These are phyloP conservation scores for Ailuropoda melanoleuca DNA, from an alignment of 2,113 vertebrate species.

Conservation along the genomic window DNA sequence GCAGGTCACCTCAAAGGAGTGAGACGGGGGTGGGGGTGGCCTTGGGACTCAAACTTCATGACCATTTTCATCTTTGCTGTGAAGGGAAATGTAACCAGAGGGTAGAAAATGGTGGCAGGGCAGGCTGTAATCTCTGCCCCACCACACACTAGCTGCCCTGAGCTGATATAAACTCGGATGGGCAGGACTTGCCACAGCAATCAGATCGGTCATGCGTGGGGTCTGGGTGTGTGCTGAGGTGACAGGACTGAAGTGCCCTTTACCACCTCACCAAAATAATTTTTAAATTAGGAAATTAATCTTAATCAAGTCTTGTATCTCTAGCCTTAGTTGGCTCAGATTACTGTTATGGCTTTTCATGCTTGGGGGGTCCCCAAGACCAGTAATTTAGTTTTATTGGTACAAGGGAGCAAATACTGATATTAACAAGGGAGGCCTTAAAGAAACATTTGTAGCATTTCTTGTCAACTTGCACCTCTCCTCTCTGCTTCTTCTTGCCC, in stretches of 20 bases:
- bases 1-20: constrained; percentile 76
- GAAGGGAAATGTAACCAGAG: constrained; percentile 51
- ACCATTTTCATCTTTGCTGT: constrained; percentile 73
- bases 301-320: constrained; percentile 76
- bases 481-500: neutral
- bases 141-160: constrained; percentile 8
- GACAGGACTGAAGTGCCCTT: constrained; percentile 79
- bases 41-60: constrained; percentile 69
- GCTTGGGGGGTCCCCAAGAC: neutral
- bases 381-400: constrained; percentile 37
- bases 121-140: constrained; percentile 59
- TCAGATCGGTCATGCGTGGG: constrained; percentile 71
- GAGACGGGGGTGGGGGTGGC: neutral
- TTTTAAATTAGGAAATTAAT: constrained; percentile 82
- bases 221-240: constrained; percentile 57
- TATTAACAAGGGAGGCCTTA: neutral
- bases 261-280: constrained; percentile 78
- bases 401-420: neutral
- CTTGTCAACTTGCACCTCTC: neutral
- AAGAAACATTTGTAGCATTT: neutral
- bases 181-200: constrained; percentile 35
- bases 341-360: constrained; percentile 54
- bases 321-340: neutral
- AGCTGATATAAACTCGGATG: neutral
- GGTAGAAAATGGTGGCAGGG: neutral